Conservation (phyloP, 2,113 vertebrate genomes). For the Cyrtonyx montezumae region DNA sequence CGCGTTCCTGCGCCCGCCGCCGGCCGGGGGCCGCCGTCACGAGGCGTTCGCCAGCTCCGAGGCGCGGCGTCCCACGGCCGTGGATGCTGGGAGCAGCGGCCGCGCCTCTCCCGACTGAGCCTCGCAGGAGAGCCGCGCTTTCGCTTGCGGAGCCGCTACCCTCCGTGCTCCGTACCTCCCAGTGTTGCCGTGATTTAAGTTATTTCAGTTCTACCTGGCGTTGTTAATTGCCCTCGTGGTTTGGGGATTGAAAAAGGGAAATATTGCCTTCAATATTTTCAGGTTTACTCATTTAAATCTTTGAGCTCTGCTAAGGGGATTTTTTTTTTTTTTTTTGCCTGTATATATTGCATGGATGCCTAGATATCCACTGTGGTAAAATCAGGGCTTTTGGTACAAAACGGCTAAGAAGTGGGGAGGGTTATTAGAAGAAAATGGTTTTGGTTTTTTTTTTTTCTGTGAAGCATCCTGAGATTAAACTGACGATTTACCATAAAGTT, state of each 20-base stretch:
- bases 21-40: too few species aligned
- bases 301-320: neutral
- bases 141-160: neutral
- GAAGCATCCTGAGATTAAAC: neutral
- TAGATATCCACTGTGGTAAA: neutral
- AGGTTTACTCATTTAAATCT: neutral
- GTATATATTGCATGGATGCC: neutral
- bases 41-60: too few species aligned
- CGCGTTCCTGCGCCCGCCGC: too few species aligned
- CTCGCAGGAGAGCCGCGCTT: neutral
- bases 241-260: neutral
- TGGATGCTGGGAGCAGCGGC: too few species aligned
- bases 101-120: too few species aligned
- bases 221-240: neutral
- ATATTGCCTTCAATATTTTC: neutral
- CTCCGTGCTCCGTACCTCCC: neutral
- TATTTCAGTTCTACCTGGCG: neutral
- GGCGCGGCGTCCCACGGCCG: too few species aligned
- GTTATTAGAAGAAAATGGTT: neutral
- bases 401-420: neutral
- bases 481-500: neutral
- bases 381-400: neutral
- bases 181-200: neutral
- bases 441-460: neutral
- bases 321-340: too few species aligned